phyloP scores from a whole-genome alignment of 2,888 invertebrate species.

The Phragmatobia fuliginosa region DNA sequence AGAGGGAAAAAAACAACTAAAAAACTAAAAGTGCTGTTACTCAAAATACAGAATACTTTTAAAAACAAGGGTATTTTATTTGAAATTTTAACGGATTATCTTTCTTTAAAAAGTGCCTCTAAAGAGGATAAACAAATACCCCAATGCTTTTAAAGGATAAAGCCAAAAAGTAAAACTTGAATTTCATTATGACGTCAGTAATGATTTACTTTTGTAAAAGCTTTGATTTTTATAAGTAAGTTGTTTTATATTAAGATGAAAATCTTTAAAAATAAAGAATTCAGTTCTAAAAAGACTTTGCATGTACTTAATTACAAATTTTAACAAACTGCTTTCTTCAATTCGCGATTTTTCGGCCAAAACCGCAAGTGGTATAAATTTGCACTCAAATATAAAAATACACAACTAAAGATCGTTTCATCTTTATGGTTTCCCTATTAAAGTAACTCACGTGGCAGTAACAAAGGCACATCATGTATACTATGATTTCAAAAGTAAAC shows the following conservation, averaged over 20 bases:
- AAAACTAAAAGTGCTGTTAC: constrained; percentile 23
- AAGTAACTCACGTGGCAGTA: neutral
- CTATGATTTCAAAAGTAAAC: neutral
- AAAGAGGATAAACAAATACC: neutral
- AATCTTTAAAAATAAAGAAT: no score
- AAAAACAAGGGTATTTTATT: constrained; percentile 13
- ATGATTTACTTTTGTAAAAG: neutral
- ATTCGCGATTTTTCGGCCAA: no score
- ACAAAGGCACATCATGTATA: neutral
- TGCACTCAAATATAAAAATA: no score
- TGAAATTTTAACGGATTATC: constrained; percentile 18
- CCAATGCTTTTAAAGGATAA: constrained; percentile 7
- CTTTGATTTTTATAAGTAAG: neutral
- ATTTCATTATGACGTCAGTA: neutral
- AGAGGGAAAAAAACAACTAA: constrained; percentile 27
- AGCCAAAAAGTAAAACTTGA: neutral
- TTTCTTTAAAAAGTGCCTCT: constrained; percentile 13
- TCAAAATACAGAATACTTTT: constrained; percentile 26
- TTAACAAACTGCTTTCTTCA: no score
- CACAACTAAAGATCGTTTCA: no score
- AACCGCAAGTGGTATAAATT: no score
- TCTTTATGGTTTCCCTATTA: neutral
- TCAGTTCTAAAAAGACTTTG: no score
- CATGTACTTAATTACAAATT: no score
- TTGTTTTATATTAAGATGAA: no score